Conservation (phyloP, 2,797 vertebrate species). For the Danio aesculapii region DNA sequence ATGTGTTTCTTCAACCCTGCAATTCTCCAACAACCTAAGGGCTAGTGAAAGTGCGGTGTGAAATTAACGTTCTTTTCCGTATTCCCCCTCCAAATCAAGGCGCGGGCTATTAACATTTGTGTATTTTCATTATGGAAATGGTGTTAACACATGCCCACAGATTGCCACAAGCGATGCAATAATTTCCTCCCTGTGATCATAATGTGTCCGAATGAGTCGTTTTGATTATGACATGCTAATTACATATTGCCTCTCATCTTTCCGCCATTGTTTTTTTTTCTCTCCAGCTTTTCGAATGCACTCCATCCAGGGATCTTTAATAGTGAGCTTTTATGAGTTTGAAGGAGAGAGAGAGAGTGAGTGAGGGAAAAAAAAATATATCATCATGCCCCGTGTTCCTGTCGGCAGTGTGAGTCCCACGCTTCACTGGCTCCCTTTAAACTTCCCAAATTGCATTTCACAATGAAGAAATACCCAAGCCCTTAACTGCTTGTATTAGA, state of each 20-base stretch:
- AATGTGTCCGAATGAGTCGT: conserved; percentile 99
- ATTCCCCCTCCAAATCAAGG: conserved; percentile 89
- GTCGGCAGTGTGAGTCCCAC: conserved; percentile 92
- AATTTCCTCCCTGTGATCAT: conserved; percentile 99
- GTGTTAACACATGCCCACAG: conserved; percentile 97
- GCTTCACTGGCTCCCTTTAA: conserved; percentile 99
- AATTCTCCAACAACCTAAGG: conserved; percentile 91
- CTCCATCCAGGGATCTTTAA: conserved; percentile 96
- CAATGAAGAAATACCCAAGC: conserved; percentile 96
- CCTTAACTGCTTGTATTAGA: conserved; percentile 99
- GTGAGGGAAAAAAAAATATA: conserved; percentile 75
- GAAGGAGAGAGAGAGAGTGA: conserved; percentile 48
- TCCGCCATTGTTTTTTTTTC: conserved; percentile 45
- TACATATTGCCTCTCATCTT: conserved; percentile 90
- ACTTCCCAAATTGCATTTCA: conserved; percentile 99
- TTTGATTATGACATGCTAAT: conserved; percentile 99
- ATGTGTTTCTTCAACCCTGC: conserved; percentile 75
- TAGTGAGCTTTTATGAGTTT: conserved; percentile 98
- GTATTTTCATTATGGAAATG: conserved; percentile 99
- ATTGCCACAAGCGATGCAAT: conserved; percentile 98
- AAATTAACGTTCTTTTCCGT: conserved; percentile 95
- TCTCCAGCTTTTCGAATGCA: conserved; percentile 85
- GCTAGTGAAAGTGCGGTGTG: conserved; percentile 92
- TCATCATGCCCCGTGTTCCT: conserved; percentile 94
- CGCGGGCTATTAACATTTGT: conserved; percentile 98